Evolutionary conservation across 2,888 invertebrate species (phyloP).

Genomic region (Bombyx huttoni): DNA sequence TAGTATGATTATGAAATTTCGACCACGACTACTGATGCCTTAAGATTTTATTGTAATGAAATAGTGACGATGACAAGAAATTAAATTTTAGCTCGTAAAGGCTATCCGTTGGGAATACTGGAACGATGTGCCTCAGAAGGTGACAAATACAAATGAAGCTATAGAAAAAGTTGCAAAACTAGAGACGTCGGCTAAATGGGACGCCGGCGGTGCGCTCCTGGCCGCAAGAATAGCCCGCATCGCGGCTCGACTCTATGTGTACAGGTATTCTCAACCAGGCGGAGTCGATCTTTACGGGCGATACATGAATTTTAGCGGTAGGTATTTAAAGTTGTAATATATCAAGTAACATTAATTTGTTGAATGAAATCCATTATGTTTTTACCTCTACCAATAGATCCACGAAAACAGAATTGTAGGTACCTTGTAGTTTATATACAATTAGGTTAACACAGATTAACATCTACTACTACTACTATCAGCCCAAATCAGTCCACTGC

Average conservation of each 20-base stretch:
- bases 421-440: no score
- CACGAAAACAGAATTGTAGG: no score
- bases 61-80: no score
- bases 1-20: no score
- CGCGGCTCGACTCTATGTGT: conserved; percentile 66
- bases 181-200: conserved; percentile 71
- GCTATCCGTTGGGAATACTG: conserved; percentile 74
- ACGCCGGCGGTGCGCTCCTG: conserved; percentile 70
- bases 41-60: no score
- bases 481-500: no score
- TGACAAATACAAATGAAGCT: conserved; percentile 26
- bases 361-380: no score
- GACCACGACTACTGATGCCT: no score
- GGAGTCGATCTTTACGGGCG: conserved; percentile 53
- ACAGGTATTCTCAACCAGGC: conserved; percentile 65
- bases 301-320: conserved; percentile 66
- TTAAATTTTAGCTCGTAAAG: conserved; percentile 36
- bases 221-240: conserved; percentile 64
- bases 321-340: not conserved
- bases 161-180: conserved; percentile 64
- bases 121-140: conserved; percentile 25
- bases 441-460: no score
- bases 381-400: no score
- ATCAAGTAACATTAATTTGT: no score
- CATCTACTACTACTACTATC: no score